Base-by-base conservation (phyloP, 2,113 vertebrate genomes). In the Austrofundulus limnaeus region DNA sequence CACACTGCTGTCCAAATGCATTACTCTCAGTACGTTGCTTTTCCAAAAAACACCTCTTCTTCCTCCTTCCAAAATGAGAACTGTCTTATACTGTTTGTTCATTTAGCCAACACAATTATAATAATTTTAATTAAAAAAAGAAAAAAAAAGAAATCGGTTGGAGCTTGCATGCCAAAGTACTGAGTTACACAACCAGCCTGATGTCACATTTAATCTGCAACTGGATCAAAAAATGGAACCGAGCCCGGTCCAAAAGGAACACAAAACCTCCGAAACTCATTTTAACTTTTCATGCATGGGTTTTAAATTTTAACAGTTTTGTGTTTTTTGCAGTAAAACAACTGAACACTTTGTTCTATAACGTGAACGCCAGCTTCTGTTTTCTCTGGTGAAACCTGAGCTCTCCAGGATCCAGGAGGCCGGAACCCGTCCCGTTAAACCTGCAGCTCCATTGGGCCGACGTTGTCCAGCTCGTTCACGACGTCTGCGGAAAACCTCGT, bases 1-100 rank as follows among this genome's bases (percentile, higher is more conserved):
- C 62, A 61, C 72, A 51, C 50, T 50, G 61, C 81, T 91, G 89
- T 91, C 92, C 2, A 55, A 69, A 85, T 5, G 57, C 69, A 91
- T 92, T 90, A 91, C 78, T 70, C 76, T 66, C 80, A 71, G 54
- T 51, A 50, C 50, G 75, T 65, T n/a, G 53, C 61, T 12, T 69
- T 54, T 43, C 46, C 23, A 48, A 58, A 76, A 76, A 66, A 73
- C 77, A 12, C 66, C 56, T 61, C 42, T 56, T 34, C 54, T 42
- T 1, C 52, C 49, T 61, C 61, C 71, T 60, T 53, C 60, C 45
- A 72, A 75, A 84, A 77, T 41, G 67, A 60, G 53, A 54, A 14
- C 23, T 14, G 43, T 71, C 56, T 0, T 49, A 76, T 48, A 50
- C 0, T 14, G 75, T 81, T 77, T n/a, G 24, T 54, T 73, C 82